These are phyloP conservation scores for Salvelinus sp. DNA, from an alignment of 2,113 vertebrate genomes.

Conservation along the genomic window DNA sequence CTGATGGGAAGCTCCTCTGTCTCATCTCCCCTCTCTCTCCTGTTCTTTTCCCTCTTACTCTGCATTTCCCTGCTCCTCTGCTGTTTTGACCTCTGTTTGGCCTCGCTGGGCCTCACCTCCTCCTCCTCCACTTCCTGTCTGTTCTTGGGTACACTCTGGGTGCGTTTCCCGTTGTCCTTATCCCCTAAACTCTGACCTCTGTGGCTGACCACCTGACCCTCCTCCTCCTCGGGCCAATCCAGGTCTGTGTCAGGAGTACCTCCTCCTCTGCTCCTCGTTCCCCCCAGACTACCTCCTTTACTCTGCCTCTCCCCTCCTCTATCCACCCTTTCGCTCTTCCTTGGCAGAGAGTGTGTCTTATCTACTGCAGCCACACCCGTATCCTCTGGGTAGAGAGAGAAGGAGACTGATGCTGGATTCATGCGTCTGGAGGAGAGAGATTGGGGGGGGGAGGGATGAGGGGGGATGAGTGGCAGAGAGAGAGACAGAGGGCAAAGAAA, in stretches of 20 bases:
- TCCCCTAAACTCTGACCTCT: not conserved
- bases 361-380: constrained; percentile 73
- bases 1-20: not conserved
- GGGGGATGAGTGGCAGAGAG: not conserved
- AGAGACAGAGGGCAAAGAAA: not conserved
- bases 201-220: not conserved
- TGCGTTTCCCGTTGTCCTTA: constrained; percentile 21
- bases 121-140: constrained; percentile 17
- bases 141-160: constrained; percentile 67
- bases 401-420: constrained; percentile 69
- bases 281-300: not conserved
- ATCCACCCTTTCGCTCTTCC: not conserved
- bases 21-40: not conserved
- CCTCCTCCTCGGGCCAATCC: constrained; percentile 38
- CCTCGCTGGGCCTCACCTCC: not conserved
- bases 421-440: constrained; percentile 70
- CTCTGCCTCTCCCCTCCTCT: constrained; percentile 39
- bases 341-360: constrained; percentile 53
- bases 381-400: constrained; percentile 66
- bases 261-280: constrained; percentile 6
- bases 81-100: not conserved
- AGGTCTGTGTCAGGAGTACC: constrained; percentile 7
- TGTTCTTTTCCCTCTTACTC: not conserved
- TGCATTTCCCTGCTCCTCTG: not conserved
- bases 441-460: not conserved